Conservation (phyloP, 53 echinoderm and acorn worm genomes). For the Pentamera pediparva region DNA sequence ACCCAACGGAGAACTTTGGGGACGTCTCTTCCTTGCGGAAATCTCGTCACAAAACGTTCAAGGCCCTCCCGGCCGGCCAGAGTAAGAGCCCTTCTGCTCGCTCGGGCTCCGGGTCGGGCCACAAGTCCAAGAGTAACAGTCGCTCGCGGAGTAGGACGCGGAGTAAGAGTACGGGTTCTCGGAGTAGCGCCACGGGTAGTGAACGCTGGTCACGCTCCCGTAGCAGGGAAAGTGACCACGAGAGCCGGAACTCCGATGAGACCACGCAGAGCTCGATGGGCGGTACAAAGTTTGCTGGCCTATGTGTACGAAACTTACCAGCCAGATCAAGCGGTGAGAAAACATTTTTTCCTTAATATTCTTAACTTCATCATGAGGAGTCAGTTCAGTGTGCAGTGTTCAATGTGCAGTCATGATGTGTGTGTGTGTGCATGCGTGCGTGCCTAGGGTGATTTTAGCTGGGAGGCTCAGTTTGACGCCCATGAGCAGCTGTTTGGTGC, state of each 20-base stretch:
- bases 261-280: slow-evolving; percentile 73
- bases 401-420: not conserved
- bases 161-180: slow-evolving; percentile 86
- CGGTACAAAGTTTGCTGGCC: slow-evolving; percentile 80
- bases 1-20: slow-evolving; percentile 15
- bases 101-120: slow-evolving; percentile 68
- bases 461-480: no score
- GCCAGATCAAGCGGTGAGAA: slow-evolving; percentile 92
- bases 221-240: slow-evolving; percentile 87
- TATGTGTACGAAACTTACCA: slow-evolving; percentile 94
- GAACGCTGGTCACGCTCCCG: slow-evolving; percentile 87
- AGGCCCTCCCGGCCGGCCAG: slow-evolving; percentile 69
- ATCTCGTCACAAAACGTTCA: slow-evolving; percentile 51
- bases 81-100: slow-evolving; percentile 82
- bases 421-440: no score
- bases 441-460: no score
- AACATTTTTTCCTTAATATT: not conserved
- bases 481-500: no score
- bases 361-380: not conserved
- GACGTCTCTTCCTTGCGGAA: slow-evolving; percentile 35
- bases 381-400: not conserved
- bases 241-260: slow-evolving; percentile 86
- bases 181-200: slow-evolving; percentile 84
- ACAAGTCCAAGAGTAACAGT: slow-evolving; percentile 77
- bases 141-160: slow-evolving; percentile 73